Evolutionary conservation across 2,797 vertebrate species (phyloP).

Genomic region (Cheirogaleus major): DNA sequence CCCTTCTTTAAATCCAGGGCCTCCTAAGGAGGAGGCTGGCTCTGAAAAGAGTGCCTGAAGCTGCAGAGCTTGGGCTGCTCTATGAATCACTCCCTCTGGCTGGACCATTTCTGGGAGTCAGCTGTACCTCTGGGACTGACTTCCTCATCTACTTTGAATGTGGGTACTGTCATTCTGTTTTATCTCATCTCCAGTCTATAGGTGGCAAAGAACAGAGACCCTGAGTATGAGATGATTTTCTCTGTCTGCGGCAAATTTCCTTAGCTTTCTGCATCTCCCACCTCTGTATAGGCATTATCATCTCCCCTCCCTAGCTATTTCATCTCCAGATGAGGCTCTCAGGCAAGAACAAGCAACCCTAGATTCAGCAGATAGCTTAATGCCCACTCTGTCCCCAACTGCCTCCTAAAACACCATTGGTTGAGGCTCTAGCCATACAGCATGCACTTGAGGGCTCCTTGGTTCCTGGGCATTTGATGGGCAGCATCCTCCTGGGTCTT

Average conservation of each 20-base stretch:
- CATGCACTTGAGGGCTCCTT: background rate
- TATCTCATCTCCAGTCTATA: background rate
- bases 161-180: background rate
- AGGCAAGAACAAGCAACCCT: background rate
- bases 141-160: conserved; percentile 22
- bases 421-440: background rate
- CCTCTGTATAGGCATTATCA: background rate
- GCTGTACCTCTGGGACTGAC: background rate
- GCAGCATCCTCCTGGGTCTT: background rate
- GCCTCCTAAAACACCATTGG: background rate
- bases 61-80: background rate
- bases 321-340: conserved; percentile 8
- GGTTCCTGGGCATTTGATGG: background rate
- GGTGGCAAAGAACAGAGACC: background rate
- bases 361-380: background rate
- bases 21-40: background rate
- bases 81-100: background rate
- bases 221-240: conserved; percentile 20
- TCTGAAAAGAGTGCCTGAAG: background rate
- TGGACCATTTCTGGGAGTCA: background rate
- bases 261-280: background rate
- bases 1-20: background rate
- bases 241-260: background rate
- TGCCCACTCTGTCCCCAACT: background rate
- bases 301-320: background rate